Conservation (phyloP, 2,797 vertebrate species). For the Lagocephalus sceleratus region DNA sequence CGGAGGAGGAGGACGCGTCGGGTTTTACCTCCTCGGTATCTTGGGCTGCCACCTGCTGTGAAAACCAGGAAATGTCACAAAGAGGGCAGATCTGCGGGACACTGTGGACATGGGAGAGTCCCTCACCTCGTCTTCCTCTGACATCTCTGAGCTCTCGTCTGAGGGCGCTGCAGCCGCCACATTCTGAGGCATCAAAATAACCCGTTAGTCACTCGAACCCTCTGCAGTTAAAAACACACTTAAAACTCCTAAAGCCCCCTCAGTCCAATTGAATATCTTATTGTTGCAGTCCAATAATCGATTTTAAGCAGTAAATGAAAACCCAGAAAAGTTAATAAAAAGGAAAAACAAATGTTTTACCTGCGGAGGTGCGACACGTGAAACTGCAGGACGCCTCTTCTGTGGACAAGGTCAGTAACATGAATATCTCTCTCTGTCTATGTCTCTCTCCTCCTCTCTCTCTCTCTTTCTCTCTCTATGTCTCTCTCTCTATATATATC, state of each 20-base stretch:
- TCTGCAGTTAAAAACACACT: background rate
- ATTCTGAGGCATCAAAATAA: conserved; percentile 39
- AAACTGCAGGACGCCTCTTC: conserved; percentile 42
- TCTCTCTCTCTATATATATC: background rate
- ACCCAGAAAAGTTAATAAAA: background rate
- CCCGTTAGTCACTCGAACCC: background rate
- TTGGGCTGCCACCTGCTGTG: conserved; percentile 22
- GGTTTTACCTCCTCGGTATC: conserved; percentile 21
- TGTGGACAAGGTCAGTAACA: conserved; percentile 25
- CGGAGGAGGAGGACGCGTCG: conserved; percentile 24
- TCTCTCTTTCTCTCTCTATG: background rate
- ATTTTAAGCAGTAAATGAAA: too few species aligned
- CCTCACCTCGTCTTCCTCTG: conserved; percentile 68
- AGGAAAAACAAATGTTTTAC: conserved; percentile 32
- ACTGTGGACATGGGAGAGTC: background rate
- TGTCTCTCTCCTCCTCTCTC: background rate
- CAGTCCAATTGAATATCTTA: background rate
- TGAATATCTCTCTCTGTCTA: background rate
- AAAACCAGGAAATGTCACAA: background rate
- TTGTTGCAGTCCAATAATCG: background rate
- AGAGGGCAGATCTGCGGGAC: background rate
- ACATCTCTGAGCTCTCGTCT: conserved; percentile 66
- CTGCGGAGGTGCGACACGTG: conserved; percentile 29
- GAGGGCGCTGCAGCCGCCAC: conserved; percentile 42
- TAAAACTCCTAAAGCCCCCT: background rate